Base-by-base conservation (phyloP, 2,113 vertebrate genomes). In the Colaptes auratus region DNA sequence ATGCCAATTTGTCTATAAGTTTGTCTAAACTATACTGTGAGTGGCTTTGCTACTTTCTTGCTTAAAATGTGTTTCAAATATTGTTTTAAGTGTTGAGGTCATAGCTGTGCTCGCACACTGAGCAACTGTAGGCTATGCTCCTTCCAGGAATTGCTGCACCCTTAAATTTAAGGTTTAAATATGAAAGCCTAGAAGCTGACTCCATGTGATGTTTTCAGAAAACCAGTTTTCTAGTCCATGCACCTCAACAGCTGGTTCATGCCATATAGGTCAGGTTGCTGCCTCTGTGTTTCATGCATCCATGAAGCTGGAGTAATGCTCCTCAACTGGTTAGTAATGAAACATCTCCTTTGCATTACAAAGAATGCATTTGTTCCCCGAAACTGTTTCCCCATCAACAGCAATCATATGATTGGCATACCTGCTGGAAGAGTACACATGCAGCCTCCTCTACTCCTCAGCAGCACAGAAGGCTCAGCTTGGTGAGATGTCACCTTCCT, bases 341-440 rank as follows among this genome's bases (percentile, higher is more conserved):
- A 91, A 58, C 30, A 35, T 36, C 88, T 93, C 79, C 61, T 96
- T 95, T 90, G 85, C 88, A 86, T 94, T 35, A 83, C 85, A 94
- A 92, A 92, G 89, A 76, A 64, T 11, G 7, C 3, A 21, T 61
- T 88, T 78, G 53, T 39, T 86, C 6, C 0, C 30, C 61, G 48
- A 78, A 95, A 67, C 65, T n/a, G 42, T 48, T 71, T 82, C 39
- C 80, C 72, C 82, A 69, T 61, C 82, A 81, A 53, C 48, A 88
- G 72, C 65, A 67, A 61, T 74, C 67, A 19, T 48, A 63, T 0
- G 31, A 84, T 93, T 95, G 84, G 50, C 81, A 78, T 53, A 12
- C 39, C 48, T 83, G 60, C 65, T 90, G 79, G 64, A 89, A 91
- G 87, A 93, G 72, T 31, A 67, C 33, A 9, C 64, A 63, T 1